These are phyloP conservation scores for Papilio dardanus DNA, from an alignment of 1,140 invertebrate species.

Conservation along the genomic window DNA sequence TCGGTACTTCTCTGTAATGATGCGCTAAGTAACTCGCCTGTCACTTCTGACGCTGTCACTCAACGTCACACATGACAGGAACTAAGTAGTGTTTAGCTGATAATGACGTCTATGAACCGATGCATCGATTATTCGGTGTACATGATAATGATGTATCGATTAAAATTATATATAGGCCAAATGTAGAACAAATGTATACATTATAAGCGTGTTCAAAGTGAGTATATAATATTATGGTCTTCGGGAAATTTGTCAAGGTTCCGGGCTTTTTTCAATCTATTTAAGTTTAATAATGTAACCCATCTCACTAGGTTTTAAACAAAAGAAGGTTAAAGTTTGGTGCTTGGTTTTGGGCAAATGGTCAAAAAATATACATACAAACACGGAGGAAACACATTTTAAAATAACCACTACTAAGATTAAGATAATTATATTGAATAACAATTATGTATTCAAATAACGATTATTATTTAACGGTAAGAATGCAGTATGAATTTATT, in stretches of 20 bases:
- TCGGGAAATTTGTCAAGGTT: neutral
- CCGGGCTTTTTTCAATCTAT: neutral
- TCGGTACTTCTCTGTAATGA: conserved; percentile 30
- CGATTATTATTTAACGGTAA: conserved; percentile 6
- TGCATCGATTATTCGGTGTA: conserved; percentile 24
- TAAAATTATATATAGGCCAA: conserved; percentile 13
- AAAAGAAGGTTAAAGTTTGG: too few species aligned
- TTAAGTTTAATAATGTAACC: neutral
- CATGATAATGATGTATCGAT: conserved; percentile 32
- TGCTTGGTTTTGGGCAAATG: too few species aligned
- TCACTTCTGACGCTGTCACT: conserved; percentile 45
- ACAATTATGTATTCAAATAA: conserved; percentile 11
- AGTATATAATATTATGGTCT: neutral
- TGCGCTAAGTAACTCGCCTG: conserved; percentile 33
- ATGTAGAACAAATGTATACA: neutral
- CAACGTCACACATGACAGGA: conserved; percentile 44
- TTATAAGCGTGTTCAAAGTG: neutral
- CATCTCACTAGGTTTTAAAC: neutral
- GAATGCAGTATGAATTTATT: conserved; percentile 17
- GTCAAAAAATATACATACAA: too few species aligned
- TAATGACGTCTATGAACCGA: conserved; percentile 34
- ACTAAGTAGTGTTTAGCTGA: conserved; percentile 30
- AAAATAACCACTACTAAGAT: too few species aligned
- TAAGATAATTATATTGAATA: neutral
- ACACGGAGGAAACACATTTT: too few species aligned